These are phyloP conservation scores for Ahaetulla prasina DNA, from an alignment of 2,113 vertebrate genomes.

Conservation along the genomic window DNA sequence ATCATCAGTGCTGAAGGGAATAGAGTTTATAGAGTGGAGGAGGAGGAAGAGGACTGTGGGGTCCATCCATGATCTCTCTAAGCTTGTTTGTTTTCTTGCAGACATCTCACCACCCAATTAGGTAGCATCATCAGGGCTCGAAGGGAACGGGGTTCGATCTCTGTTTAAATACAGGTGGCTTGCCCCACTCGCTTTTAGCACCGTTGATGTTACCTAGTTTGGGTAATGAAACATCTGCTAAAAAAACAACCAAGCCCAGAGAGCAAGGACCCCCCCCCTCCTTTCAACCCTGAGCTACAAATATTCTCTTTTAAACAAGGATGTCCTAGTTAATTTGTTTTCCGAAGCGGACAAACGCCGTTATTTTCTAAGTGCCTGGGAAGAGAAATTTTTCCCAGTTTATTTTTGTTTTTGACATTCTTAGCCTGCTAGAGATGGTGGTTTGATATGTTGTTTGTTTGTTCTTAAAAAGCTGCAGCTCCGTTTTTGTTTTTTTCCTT, in stretches of 20 bases:
- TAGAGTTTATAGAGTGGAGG: too few species aligned
- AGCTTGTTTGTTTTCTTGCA: too few species aligned
- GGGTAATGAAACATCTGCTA: neutral
- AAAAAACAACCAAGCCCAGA: neutral
- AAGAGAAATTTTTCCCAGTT: neutral
- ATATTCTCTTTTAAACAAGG: neutral
- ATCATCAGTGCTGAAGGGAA: too few species aligned
- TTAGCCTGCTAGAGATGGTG: neutral
- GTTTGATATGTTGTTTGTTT: conserved; percentile 8
- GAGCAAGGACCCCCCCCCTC: neutral
- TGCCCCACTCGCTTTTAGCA: neutral
- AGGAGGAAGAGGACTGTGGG: too few species aligned
- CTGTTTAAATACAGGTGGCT: neutral
- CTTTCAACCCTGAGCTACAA: neutral
- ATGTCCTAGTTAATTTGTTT: neutral
- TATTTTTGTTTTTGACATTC: neutral
- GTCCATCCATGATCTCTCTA: too few species aligned
- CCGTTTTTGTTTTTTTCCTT: too few species aligned
- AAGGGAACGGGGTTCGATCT: neutral
- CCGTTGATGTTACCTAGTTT: neutral
- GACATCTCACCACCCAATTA: too few species aligned
- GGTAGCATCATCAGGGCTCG: too few species aligned
- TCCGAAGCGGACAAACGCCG: neutral
- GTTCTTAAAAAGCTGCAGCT: neutral
- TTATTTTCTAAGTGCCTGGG: neutral